These are phyloP conservation scores for Heliconius erato DNA, from an alignment of 2,888 invertebrate genomes.

Conservation along the genomic window DNA sequence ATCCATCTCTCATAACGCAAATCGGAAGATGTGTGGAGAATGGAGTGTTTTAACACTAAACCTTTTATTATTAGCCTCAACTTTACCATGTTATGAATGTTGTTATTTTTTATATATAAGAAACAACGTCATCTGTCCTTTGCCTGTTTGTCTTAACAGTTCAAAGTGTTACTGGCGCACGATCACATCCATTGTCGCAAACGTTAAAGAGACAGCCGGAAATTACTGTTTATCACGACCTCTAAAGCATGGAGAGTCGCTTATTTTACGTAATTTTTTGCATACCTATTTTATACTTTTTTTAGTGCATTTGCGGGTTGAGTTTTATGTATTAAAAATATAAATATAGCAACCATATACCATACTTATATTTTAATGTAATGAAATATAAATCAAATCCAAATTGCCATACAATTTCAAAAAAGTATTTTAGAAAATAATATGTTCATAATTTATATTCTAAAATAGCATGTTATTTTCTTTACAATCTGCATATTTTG, in stretches of 20 bases:
- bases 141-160: background rate
- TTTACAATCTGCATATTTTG: conserved; percentile 20
- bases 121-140: background rate
- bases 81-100: background rate
- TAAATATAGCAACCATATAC: background rate
- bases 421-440: background rate
- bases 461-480: conserved; percentile 11
- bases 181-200: background rate
- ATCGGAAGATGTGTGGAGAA: background rate
- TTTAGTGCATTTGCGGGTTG: background rate
- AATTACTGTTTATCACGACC: background rate
- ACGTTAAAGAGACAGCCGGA: background rate
- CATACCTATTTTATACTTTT: background rate
- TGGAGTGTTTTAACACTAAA: background rate
- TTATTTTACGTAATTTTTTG: background rate
- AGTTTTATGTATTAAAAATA: background rate
- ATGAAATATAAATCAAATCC: background rate
- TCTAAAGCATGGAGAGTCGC: background rate
- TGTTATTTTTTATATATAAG: background rate
- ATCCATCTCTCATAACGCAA: too few relatives aligned
- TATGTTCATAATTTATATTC: background rate
- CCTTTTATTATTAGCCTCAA: too few relatives aligned
- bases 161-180: background rate
- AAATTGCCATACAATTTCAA: background rate
- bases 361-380: too few relatives aligned